Evolutionary conservation across 2,113 vertebrate genomes (phyloP), one percentile per base, ranked within the genome.

Genomic region (Hemiprocne comata): DNA sequence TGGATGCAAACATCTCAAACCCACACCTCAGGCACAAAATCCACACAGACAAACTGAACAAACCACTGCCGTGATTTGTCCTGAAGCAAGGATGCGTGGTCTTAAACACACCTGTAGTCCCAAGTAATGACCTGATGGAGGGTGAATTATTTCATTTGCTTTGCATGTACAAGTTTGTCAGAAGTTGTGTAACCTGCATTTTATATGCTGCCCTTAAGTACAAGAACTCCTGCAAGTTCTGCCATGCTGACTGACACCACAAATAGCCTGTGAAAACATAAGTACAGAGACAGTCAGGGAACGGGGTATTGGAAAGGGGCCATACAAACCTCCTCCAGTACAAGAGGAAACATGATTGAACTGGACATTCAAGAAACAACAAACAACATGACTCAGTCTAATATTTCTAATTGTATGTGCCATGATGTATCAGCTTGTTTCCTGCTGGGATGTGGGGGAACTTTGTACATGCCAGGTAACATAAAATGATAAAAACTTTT

Each of bases 1-100:
- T 24, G 46, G 46, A 66, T 44, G 46, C 33, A 34, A 65, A 61
- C 20, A 71, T 21, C 28, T 55, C 62, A 71, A 75, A 79, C 44
- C 8, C 55, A 40, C 38, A 34, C 24, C 18, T 50, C 38, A 79
- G 34, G 34, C 33, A 75, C 28, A 87, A 87, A 67, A 87, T 20
- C 51, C 36, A 62, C 3, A 0, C 4, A 72, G 44, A 71, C 72
- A 77, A 90, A 60, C 1, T 3, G 42, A 87, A 86, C 2, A 10
- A 50, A 70, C 42, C 46, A 42, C 36, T 25, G 40, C 69, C 18
- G 6, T 70, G 51, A 76, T 58, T 31, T 40, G 36, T 76, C 64
- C 79, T 36, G 4, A 57, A 29, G 21, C 1, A 0, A 1, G 1
- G 17, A 24, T 34, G 7, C 7, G 15, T 46, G 58, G n/a, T 62